phyloP scores from a whole-genome alignment of 2,113 vertebrate species.

The Thunnus maccoyii region DNA sequence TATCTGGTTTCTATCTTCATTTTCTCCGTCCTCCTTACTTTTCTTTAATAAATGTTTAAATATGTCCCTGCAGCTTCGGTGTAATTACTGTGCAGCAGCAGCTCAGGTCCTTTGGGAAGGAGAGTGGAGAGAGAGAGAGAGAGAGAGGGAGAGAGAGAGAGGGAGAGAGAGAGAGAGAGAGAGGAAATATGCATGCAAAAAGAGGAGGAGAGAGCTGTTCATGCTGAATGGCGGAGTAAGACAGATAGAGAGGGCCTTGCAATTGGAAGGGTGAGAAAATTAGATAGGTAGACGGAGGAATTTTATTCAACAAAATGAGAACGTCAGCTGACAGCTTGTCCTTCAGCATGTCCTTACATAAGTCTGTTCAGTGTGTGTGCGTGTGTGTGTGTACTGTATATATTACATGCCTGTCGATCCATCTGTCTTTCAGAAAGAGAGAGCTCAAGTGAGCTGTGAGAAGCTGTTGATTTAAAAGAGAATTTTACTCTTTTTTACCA shows the following conservation, averaged over 20 bases:
- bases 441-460: background rate
- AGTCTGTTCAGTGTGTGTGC: slow-evolving; percentile 45
- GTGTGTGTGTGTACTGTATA: slow-evolving; percentile 13
- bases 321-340: slow-evolving; percentile 67
- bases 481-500: background rate
- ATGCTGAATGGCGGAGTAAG: slow-evolving; percentile 55
- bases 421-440: slow-evolving; percentile 29
- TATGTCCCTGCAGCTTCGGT: slow-evolving; percentile 82
- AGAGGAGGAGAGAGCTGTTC: slow-evolving; percentile 59
- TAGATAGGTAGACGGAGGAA: slow-evolving; percentile 60
- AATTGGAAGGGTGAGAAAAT: slow-evolving; percentile 54
- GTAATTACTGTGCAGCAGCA: slow-evolving; percentile 85
- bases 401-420: slow-evolving; percentile 36
- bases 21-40: slow-evolving; percentile 74
- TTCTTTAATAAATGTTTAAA: slow-evolving; percentile 87
- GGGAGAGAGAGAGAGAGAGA: no score
- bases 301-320: slow-evolving; percentile 72
- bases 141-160: no score
- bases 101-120: slow-evolving; percentile 71
- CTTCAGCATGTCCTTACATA: slow-evolving; percentile 67
- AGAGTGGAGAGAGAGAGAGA: slow-evolving; percentile 19
- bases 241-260: slow-evolving; percentile 50
- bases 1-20: slow-evolving; percentile 75
- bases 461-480: slow-evolving; percentile 16
- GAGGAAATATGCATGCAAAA: slow-evolving; percentile 31